Percentiles rank a stretch among this genome's conserved stretches.
These are phyloP conservation scores for Scotopteryx bipunctaria DNA, from an alignment of 2,888 invertebrate genomes.

Conservation along the genomic window DNA sequence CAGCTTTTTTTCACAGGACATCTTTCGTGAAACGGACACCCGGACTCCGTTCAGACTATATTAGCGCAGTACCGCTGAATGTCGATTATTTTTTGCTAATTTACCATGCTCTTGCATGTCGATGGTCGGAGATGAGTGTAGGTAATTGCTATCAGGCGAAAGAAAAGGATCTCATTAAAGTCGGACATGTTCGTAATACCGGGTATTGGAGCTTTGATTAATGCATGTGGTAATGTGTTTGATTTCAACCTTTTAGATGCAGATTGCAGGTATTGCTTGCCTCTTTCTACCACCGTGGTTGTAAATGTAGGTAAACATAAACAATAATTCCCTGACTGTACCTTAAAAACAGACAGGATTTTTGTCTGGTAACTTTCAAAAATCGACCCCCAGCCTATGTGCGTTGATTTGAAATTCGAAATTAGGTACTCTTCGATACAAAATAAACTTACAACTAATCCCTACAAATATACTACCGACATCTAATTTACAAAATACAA, in stretches of 20 bases:
- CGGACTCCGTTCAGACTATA: neutral
- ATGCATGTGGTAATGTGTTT: conserved; percentile 27
- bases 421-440: no score
- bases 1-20: no score
- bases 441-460: no score
- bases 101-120: conserved; percentile 60
- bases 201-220: conserved; percentile 33
- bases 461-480: no score
- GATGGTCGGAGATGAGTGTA: conserved; percentile 44
- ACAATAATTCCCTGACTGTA: no score
- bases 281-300: no score
- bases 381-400: no score
- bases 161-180: conserved; percentile 38
- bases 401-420: no score
- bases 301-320: no score
- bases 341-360: no score
- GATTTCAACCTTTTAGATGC: conserved; percentile 7
- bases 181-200: conserved; percentile 32
- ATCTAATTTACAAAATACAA: no score
- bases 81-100: conserved; percentile 73
- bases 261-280: conserved; percentile 1
- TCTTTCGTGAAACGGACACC: conserved; percentile 14
- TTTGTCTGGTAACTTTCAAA: no score
- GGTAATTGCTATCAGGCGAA: conserved; percentile 42
- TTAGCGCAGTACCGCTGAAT: conserved; percentile 27